phyloP scores from a whole-genome alignment of 1,140 invertebrate genomes.

The Cotesia glomerata region DNA sequence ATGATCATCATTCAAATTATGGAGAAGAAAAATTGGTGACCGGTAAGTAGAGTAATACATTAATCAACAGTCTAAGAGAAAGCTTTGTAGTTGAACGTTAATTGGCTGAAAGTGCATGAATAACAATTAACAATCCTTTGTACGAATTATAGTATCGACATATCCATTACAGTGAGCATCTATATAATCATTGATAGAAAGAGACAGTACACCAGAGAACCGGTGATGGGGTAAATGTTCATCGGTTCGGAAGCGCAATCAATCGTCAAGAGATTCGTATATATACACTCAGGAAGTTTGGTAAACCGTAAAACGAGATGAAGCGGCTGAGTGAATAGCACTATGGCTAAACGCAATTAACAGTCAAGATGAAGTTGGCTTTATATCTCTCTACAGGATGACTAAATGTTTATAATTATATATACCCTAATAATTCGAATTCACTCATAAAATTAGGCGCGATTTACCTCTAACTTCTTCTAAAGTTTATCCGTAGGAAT shows the following conservation, averaged over 20 bases:
- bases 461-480: no score
- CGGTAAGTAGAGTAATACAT: background rate
- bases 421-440: no score
- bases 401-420: background rate
- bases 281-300: conserved; percentile 9
- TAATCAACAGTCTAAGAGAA: no score
- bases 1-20: no score
- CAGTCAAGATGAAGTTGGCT: conserved; percentile 12
- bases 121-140: no score
- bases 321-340: conserved; percentile 22
- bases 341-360: conserved; percentile 11
- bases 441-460: no score
- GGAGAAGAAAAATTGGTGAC: background rate
- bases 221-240: conserved; percentile 11
- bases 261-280: conserved; percentile 9
- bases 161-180: no score
- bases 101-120: no score
- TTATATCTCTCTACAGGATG: background rate
- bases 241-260: conserved; percentile 25
- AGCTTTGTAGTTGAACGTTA: no score
- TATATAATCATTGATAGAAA: background rate
- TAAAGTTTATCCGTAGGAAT: no score
- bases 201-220: background rate
- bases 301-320: conserved; percentile 28
- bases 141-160: no score